Conservation (phyloP, 64 coral and sea anemone species). For the Stichodactyla helianthus region DNA sequence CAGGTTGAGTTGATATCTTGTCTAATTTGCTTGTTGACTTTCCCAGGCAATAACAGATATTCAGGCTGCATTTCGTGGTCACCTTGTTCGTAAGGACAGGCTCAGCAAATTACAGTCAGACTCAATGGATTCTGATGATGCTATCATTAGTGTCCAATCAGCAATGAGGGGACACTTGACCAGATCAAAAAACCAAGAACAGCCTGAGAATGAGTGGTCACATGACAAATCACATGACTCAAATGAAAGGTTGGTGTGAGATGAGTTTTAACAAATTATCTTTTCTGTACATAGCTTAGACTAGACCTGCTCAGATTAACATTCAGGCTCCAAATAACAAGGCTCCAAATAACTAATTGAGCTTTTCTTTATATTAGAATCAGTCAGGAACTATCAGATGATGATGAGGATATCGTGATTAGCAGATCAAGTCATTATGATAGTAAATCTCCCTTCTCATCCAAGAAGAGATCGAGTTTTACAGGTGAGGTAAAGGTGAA, state of each 20-base stretch:
- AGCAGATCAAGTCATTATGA: background rate
- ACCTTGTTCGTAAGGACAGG: constrained; percentile 41
- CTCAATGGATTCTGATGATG: constrained; percentile 49
- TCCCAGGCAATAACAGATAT: constrained; percentile 75
- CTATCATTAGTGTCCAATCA: constrained; percentile 71
- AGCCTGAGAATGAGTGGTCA: constrained; percentile 36
- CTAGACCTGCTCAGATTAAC: no score
- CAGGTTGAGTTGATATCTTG: background rate
- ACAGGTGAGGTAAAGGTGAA: constrained; percentile 3
- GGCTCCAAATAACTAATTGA: background rate
- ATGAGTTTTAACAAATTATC: background rate
- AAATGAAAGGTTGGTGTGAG: background rate
- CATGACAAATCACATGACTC: constrained; percentile 15
- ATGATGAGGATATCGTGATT: background rate
- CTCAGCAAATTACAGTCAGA: constrained; percentile 51
- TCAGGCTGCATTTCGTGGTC: constrained; percentile 81
- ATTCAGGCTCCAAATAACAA: background rate
- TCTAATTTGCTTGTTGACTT: background rate
- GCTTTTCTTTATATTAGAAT: background rate
- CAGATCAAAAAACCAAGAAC: constrained; percentile 39
- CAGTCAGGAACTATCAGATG: background rate
- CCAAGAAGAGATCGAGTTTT: constrained; percentile 10
- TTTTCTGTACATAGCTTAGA: background rate
- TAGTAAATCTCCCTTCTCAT: constrained; percentile 25
- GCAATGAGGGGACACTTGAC: constrained; percentile 79